Conservation (phyloP, 2,113 vertebrate species). For the Heteronetta atricapilla region DNA sequence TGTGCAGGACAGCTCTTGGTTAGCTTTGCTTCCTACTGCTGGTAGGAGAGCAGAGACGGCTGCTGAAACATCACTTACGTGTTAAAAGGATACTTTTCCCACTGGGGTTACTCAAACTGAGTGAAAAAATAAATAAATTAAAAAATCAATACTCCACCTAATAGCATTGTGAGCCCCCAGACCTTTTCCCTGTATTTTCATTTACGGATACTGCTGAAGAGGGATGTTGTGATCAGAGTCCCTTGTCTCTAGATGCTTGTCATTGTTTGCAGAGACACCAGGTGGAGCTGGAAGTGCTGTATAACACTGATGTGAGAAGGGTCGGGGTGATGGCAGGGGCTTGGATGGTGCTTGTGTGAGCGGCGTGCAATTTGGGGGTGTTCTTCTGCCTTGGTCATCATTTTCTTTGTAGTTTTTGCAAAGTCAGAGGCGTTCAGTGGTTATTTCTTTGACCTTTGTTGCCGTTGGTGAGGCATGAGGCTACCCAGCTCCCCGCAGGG, state of each 20-base stretch:
- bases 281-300: neutral
- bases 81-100: neutral
- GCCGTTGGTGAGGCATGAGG: neutral
- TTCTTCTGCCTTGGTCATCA: neutral
- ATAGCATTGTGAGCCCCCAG: neutral
- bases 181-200: neutral
- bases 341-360: neutral
- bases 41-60: neutral
- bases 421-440: neutral
- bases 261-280: neutral
- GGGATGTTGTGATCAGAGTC: neutral
- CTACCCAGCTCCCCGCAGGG: neutral
- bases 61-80: neutral
- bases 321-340: neutral
- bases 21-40: neutral
- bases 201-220: neutral
- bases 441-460: neutral
- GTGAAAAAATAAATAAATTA: neutral
- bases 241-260: neutral
- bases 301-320: neutral
- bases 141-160: neutral
- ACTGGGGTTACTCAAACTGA: neutral
- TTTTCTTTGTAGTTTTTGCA: neutral
- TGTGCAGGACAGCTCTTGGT: neutral
- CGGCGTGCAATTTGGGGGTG: neutral